These are phyloP conservation scores for Nyctalus aviator DNA, from an alignment of 2,797 vertebrate species.

Conservation along the genomic window DNA sequence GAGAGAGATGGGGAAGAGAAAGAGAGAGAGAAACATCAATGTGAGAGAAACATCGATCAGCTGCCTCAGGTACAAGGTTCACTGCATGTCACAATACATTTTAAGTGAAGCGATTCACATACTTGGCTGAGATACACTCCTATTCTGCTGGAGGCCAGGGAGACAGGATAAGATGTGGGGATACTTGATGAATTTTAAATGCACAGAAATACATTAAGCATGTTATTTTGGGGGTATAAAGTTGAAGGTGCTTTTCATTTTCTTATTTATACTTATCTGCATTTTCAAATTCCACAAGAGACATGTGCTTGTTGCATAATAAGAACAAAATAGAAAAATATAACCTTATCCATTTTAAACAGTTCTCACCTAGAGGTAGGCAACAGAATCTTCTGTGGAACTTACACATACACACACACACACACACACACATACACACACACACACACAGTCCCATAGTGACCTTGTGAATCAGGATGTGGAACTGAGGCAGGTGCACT, in stretches of 20 bases:
- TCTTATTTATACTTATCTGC: neutral
- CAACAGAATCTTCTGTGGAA: neutral
- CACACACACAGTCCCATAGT: neutral
- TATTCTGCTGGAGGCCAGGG: neutral
- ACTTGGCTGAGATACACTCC: neutral
- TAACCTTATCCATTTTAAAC: neutral
- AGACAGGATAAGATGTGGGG: neutral
- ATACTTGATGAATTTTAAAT: neutral
- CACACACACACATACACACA: neutral
- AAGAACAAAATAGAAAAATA: neutral
- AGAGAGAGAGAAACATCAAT: too few relatives aligned
- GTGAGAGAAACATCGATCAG: too few relatives aligned
- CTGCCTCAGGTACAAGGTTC: neutral
- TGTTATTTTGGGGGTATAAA: neutral
- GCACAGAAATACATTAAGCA: neutral
- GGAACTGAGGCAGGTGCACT: neutral
- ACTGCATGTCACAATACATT: neutral
- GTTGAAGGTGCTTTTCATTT: neutral
- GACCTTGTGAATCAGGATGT: neutral
- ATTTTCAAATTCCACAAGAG: conserved; percentile 11
- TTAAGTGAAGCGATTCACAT: neutral
- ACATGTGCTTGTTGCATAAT: neutral
- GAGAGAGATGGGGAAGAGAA: too few relatives aligned
- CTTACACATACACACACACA: neutral
- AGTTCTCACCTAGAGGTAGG: neutral